Evolutionary conservation across 2,888 invertebrate genomes (phyloP), one percentile per base, ranked within the genome.

Genomic region (Tyria jacobaeae): DNA sequence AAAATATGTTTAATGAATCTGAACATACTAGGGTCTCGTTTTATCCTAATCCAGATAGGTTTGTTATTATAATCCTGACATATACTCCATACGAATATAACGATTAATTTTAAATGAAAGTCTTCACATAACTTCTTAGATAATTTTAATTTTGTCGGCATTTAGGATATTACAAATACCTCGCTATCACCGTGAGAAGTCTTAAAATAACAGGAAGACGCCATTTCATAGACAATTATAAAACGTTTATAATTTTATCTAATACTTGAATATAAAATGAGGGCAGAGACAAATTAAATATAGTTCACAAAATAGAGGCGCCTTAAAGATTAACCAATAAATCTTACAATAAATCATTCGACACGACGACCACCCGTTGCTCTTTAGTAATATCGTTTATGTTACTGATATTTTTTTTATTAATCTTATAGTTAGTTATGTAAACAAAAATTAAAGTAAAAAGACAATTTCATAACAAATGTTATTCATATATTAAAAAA

Each of bases 341-440:
- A 83, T 80, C 76, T 73, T 79, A 62, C 65, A 77, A 85, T 88
- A 85, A 85, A 88, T 90, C 89, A 88, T 81, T 81, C 79, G 72
- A 77, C 80, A 75, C 72, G 74, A 64, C 76, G 75, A 78, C 88
- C 89, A 80, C 89, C 89, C 86, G 86, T 87, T 86, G 89, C 75
- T 86, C 73, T 68, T 76, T 78, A 78, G 21, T 84, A 79, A 81
- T 84, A 81, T 80, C 76, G 79, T 78, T 81, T 86, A 79, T 79
- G 75, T 78, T 79, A 80, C 74, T 71, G 68, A 76, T 82, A 83
- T 83, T 87, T 80, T 85, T 78, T 31, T 31, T 31, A 31, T 82
- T 81, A 83, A 83, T 84, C 81, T 71, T 78, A 74, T 62, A 65
- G 76, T 75, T 60, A 76, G 68, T 74, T 60, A 80, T 70, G 76